Percentiles rank a stretch among this genome's conserved stretches.
These are phyloP conservation scores for Caerostris extrusa DNA, from an alignment of 1,140 invertebrate species.

Conservation along the genomic window DNA sequence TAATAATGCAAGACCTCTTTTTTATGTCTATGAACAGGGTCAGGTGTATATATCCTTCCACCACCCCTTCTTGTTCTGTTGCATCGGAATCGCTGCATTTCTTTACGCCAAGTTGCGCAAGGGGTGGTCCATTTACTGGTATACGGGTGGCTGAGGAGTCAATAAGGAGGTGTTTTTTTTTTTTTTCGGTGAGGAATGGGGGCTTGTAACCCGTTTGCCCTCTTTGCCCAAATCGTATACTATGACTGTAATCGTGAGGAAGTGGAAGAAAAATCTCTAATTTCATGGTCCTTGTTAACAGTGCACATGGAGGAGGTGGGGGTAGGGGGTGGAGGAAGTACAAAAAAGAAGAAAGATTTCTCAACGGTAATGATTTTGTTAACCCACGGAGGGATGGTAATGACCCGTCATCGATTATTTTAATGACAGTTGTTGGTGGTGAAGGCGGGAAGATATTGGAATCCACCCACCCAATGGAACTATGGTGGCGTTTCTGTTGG, in stretches of 20 bases:
- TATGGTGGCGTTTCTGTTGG: too few species aligned
- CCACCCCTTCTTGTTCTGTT: not conserved
- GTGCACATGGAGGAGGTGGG: not conserved
- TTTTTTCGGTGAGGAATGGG: not conserved
- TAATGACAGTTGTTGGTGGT: not conserved
- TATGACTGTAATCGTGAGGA: too few species aligned
- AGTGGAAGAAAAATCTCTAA: not conserved
- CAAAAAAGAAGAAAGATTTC: not conserved
- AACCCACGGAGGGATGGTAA: not conserved
- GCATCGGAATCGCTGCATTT: constrained; percentile 40
- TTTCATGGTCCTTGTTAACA: constrained; percentile 33
- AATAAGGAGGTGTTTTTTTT: not conserved
- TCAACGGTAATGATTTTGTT: constrained; percentile 8
- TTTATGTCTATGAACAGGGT: constrained; percentile 34
- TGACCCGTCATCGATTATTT: not conserved
- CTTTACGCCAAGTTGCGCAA: constrained; percentile 36
- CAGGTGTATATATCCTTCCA: constrained; percentile 43
- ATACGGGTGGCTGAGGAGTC: not conserved
- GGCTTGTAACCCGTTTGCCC: constrained; percentile 38
- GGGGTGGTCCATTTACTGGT: not conserved
- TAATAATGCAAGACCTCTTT: not conserved
- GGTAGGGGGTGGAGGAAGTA: too few species aligned
- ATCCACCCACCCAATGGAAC: not conserved
- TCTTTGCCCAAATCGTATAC: not conserved
- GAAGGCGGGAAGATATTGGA: not conserved